These are phyloP conservation scores for Lampropteryx suffumata DNA, from an alignment of 2,888 invertebrate species.

Conservation along the genomic window DNA sequence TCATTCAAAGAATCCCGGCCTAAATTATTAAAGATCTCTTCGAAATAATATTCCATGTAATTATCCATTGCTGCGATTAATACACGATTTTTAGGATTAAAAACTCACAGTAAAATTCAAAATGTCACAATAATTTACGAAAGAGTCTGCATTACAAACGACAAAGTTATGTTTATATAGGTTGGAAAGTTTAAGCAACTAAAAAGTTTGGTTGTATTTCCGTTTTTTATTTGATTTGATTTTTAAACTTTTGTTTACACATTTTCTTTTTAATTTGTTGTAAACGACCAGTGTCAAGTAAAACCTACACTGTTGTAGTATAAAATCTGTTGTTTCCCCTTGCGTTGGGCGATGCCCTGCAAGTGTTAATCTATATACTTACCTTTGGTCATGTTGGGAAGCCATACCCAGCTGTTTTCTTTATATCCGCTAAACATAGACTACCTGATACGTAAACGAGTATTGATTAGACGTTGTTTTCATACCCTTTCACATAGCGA, in stretches of 20 bases:
- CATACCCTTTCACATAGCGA: too few species aligned
- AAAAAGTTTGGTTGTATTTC: constrained; percentile 4
- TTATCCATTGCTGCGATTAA: constrained; percentile 84
- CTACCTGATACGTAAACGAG: too few species aligned
- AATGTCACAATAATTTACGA: neutral
- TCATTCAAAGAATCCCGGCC: constrained; percentile 88
- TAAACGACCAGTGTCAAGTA: constrained; percentile 12
- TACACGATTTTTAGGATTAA: too few species aligned
- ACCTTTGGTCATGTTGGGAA: constrained; percentile 54
- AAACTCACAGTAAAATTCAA: too few species aligned
- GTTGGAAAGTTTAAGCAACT: neutral
- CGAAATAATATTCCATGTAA: constrained; percentile 91
- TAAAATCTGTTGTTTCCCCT: constrained; percentile 50
- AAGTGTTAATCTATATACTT: constrained; percentile 74
- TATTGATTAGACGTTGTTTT: too few species aligned
- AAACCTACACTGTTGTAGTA: constrained; percentile 40
- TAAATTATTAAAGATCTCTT: constrained; percentile 87
- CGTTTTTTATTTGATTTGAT: neutral
- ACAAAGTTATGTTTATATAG: neutral
- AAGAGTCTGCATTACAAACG: neutral
- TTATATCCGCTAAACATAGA: constrained; percentile 2
- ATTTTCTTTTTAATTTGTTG: neutral
- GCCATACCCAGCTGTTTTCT: constrained; percentile 43
- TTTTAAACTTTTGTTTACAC: neutral
- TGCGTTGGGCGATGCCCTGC: constrained; percentile 40